phyloP scores from a whole-genome alignment of 2,113 vertebrate species.

The Turdus rufiventris region DNA sequence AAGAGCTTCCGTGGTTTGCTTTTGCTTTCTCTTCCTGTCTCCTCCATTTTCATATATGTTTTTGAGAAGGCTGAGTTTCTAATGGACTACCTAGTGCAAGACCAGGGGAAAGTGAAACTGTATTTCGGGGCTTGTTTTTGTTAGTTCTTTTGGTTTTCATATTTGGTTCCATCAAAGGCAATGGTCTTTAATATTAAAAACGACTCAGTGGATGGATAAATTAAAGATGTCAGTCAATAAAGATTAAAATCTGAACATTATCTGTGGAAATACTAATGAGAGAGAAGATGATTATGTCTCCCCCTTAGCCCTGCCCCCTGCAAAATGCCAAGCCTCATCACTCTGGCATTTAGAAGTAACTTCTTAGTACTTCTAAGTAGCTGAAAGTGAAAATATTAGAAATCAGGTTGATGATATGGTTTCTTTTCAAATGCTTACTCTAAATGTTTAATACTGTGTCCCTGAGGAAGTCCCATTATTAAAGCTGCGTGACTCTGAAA shows the following conservation, averaged over 20 bases:
- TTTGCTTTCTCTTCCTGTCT: slow-evolving; percentile 51
- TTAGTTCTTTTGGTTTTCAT: not conserved
- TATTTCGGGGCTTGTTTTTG: not conserved
- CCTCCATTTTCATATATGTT: not conserved
- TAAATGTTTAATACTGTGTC: not conserved
- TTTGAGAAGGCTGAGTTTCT: slow-evolving; percentile 15
- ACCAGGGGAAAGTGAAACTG: not conserved
- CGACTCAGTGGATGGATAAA: not conserved
- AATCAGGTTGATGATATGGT: not conserved
- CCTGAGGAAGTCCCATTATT: slow-evolving; percentile 7
- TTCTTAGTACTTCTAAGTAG: not conserved
- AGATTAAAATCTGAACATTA: not conserved
- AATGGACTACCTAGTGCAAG: not conserved
- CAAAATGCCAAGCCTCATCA: not conserved
- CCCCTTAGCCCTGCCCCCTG: not conserved
- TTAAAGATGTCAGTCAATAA: not conserved
- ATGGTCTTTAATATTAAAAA: not conserved
- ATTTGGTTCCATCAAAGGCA: not conserved
- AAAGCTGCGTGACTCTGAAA: slow-evolving; percentile 15
- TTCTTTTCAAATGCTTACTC: slow-evolving; percentile 22
- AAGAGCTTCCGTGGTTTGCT: not conserved
- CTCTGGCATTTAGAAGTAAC: not conserved
- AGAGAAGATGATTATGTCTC: not conserved
- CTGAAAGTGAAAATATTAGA: slow-evolving; percentile 25
- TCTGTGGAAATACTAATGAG: not conserved